Conservation (phyloP, 2,113 vertebrate species). For the Ovis aries region DNA sequence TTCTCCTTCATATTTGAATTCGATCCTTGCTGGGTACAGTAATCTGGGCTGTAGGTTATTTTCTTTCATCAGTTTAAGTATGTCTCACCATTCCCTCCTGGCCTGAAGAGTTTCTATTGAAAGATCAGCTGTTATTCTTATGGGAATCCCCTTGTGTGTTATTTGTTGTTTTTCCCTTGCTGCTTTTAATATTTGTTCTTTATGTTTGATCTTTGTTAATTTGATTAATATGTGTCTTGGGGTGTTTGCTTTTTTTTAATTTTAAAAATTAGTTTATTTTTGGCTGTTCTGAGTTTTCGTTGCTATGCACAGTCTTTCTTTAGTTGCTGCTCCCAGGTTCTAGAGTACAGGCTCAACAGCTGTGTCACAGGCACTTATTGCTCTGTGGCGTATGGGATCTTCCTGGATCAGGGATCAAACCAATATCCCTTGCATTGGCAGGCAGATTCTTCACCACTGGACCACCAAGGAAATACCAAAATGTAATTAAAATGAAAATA, state of each 20-base stretch:
- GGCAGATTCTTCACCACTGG: background rate
- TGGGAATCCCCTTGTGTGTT: too few species aligned
- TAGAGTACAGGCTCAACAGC: background rate
- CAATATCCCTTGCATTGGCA: background rate
- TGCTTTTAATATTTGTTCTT: too few species aligned
- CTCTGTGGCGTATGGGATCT: background rate
- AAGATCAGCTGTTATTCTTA: too few species aligned
- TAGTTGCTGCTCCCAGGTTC: background rate
- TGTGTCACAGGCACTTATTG: background rate
- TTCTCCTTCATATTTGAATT: too few species aligned
- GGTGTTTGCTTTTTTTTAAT: background rate
- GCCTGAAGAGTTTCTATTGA: too few species aligned
- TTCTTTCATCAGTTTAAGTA: too few species aligned
- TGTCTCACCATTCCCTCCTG: too few species aligned
- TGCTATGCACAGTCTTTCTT: background rate
- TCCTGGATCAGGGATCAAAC: background rate
- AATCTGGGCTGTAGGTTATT: too few species aligned
- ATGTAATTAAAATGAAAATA: background rate
- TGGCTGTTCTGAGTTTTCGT: background rate
- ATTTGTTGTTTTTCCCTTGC: too few species aligned
- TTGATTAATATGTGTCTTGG: too few species aligned
- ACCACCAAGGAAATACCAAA: background rate
- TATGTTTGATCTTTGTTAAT: too few species aligned
- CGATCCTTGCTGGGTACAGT: too few species aligned
- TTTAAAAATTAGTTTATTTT: background rate